A percentile compares a stretch with the other conserved stretches of the same genome.
These are phyloP conservation scores for Hydractinia symbiolongicarpus DNA, from an alignment of 30 jellyfish, hydroid and myxozoan species.

Conservation along the genomic window DNA sequence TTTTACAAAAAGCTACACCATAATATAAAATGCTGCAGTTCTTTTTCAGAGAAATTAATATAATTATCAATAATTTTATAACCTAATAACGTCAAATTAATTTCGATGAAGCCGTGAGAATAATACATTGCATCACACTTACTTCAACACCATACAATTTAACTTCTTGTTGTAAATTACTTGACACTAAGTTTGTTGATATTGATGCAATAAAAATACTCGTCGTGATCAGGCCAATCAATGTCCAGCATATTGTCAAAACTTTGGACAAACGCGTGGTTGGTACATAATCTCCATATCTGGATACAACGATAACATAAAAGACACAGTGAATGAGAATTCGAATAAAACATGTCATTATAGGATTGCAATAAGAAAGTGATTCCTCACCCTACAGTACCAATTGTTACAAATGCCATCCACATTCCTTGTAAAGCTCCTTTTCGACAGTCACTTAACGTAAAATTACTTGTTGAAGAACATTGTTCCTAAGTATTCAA, in stretches of 20 bases:
- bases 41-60: no score
- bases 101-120: no score
- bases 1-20: no score
- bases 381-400: conserved; percentile 16
- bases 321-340: no score
- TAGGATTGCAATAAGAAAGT: not conserved
- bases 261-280: not conserved
- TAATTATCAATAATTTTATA: no score
- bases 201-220: conserved; percentile 8
- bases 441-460: not conserved
- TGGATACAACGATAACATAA: not conserved
- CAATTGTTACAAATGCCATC: conserved; percentile 25
- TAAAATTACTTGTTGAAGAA: conserved; percentile 4
- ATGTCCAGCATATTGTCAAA: conserved; percentile 1
- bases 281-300: conserved; percentile 10
- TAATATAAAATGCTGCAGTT: no score
- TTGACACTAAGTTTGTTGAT: not conserved
- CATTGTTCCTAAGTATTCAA: not conserved
- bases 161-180: not conserved
- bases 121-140: not conserved
- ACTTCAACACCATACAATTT: conserved; percentile 7
- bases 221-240: not conserved
- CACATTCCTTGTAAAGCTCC: conserved; percentile 19
- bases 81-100: no score
- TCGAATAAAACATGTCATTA: no score